Percentiles rank a stretch among this genome's conserved stretches.
phyloP scores from a whole-genome alignment of 2,797 vertebrate species.

The Podarcis lilfordi region DNA sequence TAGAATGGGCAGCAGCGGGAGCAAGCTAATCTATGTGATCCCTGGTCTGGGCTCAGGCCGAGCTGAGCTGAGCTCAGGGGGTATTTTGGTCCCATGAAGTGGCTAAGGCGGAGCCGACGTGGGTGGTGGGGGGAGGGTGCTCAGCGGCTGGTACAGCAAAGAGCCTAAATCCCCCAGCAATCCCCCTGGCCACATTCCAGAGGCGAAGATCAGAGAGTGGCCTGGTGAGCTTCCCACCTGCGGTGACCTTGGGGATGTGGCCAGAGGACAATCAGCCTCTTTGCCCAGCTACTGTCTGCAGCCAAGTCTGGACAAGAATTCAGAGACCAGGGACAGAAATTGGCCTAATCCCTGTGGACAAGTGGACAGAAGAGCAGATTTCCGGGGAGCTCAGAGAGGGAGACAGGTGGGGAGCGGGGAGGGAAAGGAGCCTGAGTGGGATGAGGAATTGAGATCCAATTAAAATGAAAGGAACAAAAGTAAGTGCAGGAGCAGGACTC shows the following conservation, averaged over 20 bases:
- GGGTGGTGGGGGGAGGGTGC: neutral
- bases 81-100: conserved; percentile 47
- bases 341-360: conserved; percentile 28
- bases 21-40: conserved; percentile 38
- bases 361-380: conserved; percentile 22
- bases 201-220: conserved; percentile 25
- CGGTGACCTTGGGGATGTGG: conserved; percentile 34
- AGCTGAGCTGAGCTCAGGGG: conserved; percentile 35
- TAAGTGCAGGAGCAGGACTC: neutral
- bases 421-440: neutral
- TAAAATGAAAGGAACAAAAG: neutral
- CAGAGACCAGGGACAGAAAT: conserved; percentile 16
- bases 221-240: conserved; percentile 17
- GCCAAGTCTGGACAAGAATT: conserved; percentile 32
- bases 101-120: conserved; percentile 29
- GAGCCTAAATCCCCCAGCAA: conserved; percentile 32
- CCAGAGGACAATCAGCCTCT: neutral
- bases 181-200: conserved; percentile 32
- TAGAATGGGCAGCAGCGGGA: conserved; percentile 48
- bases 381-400: conserved; percentile 23
- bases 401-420: conserved; percentile 11
- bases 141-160: conserved; percentile 36
- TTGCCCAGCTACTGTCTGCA: neutral
- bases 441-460: neutral
- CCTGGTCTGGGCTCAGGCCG: neutral